Evolutionary conservation across 64 coral and sea anemone genomes (phyloP), one percentile per base, ranked within the genome.

Genomic region (Montipora foliosa): DNA sequence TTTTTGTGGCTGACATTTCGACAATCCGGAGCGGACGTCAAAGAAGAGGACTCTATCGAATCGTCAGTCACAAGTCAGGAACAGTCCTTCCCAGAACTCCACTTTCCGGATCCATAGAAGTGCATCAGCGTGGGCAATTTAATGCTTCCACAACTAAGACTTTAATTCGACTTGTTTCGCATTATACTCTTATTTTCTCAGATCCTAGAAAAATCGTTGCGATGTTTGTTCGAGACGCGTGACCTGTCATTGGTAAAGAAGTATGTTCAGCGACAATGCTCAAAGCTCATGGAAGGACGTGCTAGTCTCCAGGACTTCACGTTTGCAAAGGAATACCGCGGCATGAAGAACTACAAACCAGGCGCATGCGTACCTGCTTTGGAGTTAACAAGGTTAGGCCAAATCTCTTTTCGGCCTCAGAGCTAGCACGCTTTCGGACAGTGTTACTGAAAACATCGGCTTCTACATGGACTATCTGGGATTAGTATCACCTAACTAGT

Each of bases 251-350:
- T 95, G 22, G 90, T 98, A 13, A 98, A 98, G 67, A 69, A 79
- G 62, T 98, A 88, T 79, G 96, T 98, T 46, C 96, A 98, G 58
- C 87, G 93, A 3, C 96, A 98, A 66, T 98, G 91, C 46, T 16
- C 80, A 51, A 98, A 98, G 81, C 58, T 98, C 5, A 95, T 98
- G 93, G 93, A 98, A 47, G 93, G 87, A 73, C 73, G 96, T 4
- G 90, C 70, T 1, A 95, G 93, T 44, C 74, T 98, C 13, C 96
- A 95, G 84, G 96, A 98, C 87, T 98, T 98, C 51, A 98, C 87
- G 11, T 98, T 98, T 66, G 96, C 96, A 7, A 98, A 98, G 79
- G 96, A 98, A 75, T 98, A 98, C 80, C 82, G 96, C 72, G 96
- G 96, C 9, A 95, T 98, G 90, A 84, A 92, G 24, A 89, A 80